These are phyloP conservation scores for Drosophila atripex DNA, from an alignment of 2,888 invertebrate genomes.

Conservation along the genomic window DNA sequence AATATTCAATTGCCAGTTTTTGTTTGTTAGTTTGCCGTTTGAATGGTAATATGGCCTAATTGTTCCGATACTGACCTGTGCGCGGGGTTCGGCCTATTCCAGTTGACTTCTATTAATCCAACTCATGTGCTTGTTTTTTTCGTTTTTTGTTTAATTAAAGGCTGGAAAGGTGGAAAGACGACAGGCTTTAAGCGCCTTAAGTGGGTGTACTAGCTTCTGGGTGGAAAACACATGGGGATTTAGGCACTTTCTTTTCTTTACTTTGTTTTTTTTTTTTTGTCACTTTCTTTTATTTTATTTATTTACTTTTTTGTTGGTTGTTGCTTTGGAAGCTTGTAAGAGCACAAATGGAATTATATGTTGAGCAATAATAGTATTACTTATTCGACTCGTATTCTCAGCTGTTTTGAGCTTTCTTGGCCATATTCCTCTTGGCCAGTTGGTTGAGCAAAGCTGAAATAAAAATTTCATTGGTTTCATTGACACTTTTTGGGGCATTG, in stretches of 20 bases:
- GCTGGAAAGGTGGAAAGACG: background rate
- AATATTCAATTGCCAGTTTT: constrained; percentile 27
- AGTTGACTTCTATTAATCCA: constrained; percentile 47
- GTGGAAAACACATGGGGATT: constrained; percentile 56
- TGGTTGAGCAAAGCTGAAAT: constrained; percentile 13
- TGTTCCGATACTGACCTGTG: constrained; percentile 58
- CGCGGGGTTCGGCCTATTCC: constrained; percentile 36
- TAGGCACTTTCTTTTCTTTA: constrained; percentile 64
- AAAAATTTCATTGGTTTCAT: background rate
- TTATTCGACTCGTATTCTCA: constrained; percentile 14
- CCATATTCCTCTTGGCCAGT: constrained; percentile 18
- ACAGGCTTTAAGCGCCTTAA: constrained; percentile 20
- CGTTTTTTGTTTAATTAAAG: background rate
- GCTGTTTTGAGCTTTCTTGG: constrained; percentile 7
- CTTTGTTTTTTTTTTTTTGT: constrained; percentile 33
- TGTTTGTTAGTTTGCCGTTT: too few relatives aligned
- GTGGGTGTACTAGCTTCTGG: constrained; percentile 42
- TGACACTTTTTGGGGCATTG: background rate
- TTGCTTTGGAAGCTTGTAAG: constrained; percentile 55
- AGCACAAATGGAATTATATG: constrained; percentile 65
- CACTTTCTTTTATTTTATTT: constrained; percentile 27
- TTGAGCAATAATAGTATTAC: constrained; percentile 30
- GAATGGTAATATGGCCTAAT: constrained; percentile 24
- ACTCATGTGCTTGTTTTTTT: constrained; percentile 32
- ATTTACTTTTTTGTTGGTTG: constrained; percentile 11